A percentile compares a stretch with the other conserved stretches of the same genome.
Conservation (phyloP, 2,113 vertebrate species). For the Arothron firmamentum region DNA sequence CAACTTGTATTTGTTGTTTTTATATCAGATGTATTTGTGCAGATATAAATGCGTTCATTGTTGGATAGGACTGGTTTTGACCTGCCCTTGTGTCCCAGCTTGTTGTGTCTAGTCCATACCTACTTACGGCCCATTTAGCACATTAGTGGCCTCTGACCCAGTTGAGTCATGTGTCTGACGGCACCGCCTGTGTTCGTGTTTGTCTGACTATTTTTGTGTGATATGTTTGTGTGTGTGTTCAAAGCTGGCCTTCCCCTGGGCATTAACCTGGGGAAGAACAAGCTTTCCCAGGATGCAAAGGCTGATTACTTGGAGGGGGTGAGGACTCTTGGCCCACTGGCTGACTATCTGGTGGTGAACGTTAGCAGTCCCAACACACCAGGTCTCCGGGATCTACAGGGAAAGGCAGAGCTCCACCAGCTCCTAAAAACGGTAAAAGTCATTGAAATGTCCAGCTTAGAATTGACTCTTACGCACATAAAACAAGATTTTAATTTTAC, state of each 20-base stretch:
- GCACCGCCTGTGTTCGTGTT: conserved; percentile 33
- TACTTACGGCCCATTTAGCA: conserved; percentile 26
- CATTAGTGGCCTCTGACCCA: conserved; percentile 26
- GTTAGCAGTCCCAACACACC: conserved; percentile 95
- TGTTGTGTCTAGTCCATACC: conserved; percentile 16
- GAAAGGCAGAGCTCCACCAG: conserved; percentile 77
- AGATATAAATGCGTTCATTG: neutral
- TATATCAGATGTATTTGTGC: neutral
- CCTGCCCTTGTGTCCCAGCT: conserved; percentile 31
- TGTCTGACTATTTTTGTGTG: conserved; percentile 26
- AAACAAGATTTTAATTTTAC: neutral
- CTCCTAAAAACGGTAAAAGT: conserved; percentile 82
- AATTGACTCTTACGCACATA: neutral
- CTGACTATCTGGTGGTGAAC: conserved; percentile 94
- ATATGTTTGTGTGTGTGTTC: conserved; percentile 38
- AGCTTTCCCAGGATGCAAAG: conserved; percentile 80
- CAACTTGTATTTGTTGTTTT: too few relatives aligned
- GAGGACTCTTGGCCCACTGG: conserved; percentile 81
- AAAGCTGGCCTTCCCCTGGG: conserved; percentile 88
- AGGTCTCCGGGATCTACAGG: conserved; percentile 86
- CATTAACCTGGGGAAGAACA: conserved; percentile 96
- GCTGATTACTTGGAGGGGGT: conserved; percentile 86
- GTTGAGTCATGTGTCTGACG: conserved; percentile 46
- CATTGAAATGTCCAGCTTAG: neutral
- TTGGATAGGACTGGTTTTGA: conserved; percentile 12